Conservation (phyloP, 2,888 invertebrate genomes). For the Xylocampa areola region DNA sequence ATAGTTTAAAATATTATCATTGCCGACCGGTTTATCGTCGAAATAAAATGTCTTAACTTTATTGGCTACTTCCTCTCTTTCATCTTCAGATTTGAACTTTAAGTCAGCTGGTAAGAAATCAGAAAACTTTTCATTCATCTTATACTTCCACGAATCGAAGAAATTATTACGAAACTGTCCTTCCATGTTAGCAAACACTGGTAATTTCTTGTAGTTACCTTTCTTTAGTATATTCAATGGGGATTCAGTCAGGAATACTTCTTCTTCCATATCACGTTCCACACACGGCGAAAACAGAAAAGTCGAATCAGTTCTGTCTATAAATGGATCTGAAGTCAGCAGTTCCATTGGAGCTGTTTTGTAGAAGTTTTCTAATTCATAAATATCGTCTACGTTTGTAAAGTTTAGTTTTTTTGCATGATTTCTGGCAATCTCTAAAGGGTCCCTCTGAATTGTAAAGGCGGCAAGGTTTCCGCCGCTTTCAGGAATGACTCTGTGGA, state of each 20-base stretch:
- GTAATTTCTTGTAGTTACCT: constrained; percentile 64
- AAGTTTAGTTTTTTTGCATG: constrained; percentile 61
- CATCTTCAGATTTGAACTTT: constrained; percentile 62
- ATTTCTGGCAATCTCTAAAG: constrained; percentile 63
- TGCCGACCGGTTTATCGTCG: constrained; percentile 53
- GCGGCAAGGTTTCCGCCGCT: constrained; percentile 62
- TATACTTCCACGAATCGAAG: constrained; percentile 64
- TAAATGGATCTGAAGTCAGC: constrained; percentile 51
- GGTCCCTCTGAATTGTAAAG: constrained; percentile 65
- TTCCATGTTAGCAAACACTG: constrained; percentile 72
- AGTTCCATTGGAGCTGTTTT: constrained; percentile 60
- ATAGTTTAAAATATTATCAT: constrained; percentile 59
- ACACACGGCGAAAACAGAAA: constrained; percentile 61
- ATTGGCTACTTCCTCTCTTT: constrained; percentile 62
- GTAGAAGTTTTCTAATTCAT: constrained; percentile 69
- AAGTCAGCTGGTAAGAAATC: constrained; percentile 74
- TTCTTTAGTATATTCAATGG: constrained; percentile 66
- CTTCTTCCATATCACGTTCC: constrained; percentile 43
- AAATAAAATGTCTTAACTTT: constrained; percentile 69
- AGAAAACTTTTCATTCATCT: constrained; percentile 74
- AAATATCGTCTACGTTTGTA: constrained; percentile 61
- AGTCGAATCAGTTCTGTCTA: constrained; percentile 50
- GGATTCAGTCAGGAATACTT: constrained; percentile 64
- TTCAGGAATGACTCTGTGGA: constrained; percentile 66
- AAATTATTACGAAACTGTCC: constrained; percentile 61